Evolutionary conservation across 2,113 vertebrate species (phyloP).

Genomic region (Phaetusa simplex): DNA sequence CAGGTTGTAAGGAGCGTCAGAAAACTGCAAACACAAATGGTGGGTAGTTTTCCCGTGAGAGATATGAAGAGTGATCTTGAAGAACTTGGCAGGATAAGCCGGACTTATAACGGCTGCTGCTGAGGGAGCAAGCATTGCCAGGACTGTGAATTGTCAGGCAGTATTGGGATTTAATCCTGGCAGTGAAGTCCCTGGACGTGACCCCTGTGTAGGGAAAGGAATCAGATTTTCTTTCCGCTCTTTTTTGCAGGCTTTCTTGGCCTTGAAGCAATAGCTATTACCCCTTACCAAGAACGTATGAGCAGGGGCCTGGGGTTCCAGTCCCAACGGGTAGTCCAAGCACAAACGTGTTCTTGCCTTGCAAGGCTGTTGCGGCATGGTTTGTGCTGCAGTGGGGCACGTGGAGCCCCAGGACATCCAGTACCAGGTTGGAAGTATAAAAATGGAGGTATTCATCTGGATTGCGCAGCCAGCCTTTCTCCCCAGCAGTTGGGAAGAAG

Average conservation of each 20-base stretch:
- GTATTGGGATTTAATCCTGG: background rate
- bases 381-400: background rate
- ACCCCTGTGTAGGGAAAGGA: background rate
- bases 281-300: background rate
- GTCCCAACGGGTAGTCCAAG: background rate
- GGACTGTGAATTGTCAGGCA: background rate
- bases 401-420: background rate
- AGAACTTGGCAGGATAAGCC: background rate
- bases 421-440: background rate
- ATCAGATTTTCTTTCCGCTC: background rate
- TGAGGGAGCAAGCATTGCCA: background rate
- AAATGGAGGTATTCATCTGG: background rate
- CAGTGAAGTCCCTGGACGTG: background rate
- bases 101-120: background rate
- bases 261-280: background rate
- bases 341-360: accelerated
- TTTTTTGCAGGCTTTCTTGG: background rate
- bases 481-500: background rate
- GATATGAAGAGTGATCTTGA: background rate
- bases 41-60: background rate
- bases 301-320: background rate
- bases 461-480: background rate
- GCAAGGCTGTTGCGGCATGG: background rate
- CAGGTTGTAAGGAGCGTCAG: background rate
- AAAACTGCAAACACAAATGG: background rate